Evolutionary conservation across 1,140 invertebrate genomes (phyloP), one percentile per base, ranked within the genome.

Genomic region (Pogonomyrmex californicus): DNA sequence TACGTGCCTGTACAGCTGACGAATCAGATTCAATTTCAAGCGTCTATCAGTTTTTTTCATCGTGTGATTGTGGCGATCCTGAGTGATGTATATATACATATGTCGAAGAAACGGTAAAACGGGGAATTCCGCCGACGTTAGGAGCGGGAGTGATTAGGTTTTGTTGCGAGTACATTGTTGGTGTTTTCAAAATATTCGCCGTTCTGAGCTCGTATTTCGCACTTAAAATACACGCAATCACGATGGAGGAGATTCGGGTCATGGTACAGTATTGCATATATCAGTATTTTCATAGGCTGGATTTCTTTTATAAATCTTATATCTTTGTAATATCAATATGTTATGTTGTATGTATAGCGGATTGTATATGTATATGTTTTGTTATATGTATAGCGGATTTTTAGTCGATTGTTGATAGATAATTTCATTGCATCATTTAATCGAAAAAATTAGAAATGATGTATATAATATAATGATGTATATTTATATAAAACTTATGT

Each of bases 221-320:
- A 30, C 14, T 68, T n/a, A 14, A 51, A 65, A 81, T 30, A 68
- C 54, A 4, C 9, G 6, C 4, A 41, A 44, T 30, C 33, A 58
- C 23, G 33, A 60, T 75, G 58, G 68, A 83, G 6, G 79, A 83
- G 36, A 73, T 83, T 30, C 79, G 79, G 17, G 30, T 23, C 1
- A 75, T 83, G 79, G 79, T 83, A 83, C 6, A 12, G 30, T 73
- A 58, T 73, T 38, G 10, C 4, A 54, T 41, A 63, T 14, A 0
- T 10, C 10, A 6, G 0, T 47, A 66, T 23, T 79, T 51, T 79
- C 17, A 68, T 33, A 5, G 41, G 41, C 4, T 14, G 38, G 0
- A 63, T 44, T 65, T 23, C 7, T 36, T 65, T 44, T 5, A 1
- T 1, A 1, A 5, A n/a, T 23, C 10, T 36, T 12, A 4, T 47